phyloP scores from a whole-genome alignment of 1,140 invertebrate species.

The Aphis craccivora region DNA sequence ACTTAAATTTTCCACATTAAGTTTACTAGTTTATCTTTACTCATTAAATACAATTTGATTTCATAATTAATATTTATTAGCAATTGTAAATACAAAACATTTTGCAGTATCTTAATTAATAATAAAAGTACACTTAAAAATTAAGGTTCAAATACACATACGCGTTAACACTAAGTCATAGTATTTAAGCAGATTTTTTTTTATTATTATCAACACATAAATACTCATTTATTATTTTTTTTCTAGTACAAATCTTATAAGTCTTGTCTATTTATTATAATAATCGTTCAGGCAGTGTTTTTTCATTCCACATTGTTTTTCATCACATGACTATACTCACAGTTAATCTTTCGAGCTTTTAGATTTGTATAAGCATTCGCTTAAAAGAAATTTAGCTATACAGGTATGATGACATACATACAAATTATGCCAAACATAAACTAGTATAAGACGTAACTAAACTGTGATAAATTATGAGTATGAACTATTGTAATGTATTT shows the following conservation, averaged over 20 bases:
- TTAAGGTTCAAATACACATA: slow-evolving; percentile 40
- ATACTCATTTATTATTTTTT: slow-evolving; percentile 32
- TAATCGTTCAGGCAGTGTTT: slow-evolving; percentile 32
- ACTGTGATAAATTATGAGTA: slow-evolving; percentile 58
- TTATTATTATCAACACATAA: background rate
- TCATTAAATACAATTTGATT: slow-evolving; percentile 17
- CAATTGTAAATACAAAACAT: slow-evolving; percentile 12
- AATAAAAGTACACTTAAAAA: slow-evolving; percentile 27
- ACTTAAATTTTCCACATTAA: slow-evolving; percentile 5
- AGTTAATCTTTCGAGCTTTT: slow-evolving; percentile 47
- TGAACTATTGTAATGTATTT: slow-evolving; percentile 54
- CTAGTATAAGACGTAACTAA: slow-evolving; percentile 57
- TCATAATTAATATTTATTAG: background rate
- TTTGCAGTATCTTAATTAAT: background rate
- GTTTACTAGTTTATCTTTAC: background rate
- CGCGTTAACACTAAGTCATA: slow-evolving; percentile 55
- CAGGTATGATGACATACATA: slow-evolving; percentile 55
- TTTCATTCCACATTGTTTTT: slow-evolving; percentile 55
- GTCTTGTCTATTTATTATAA: slow-evolving; percentile 28
- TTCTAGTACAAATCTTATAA: slow-evolving; percentile 47
- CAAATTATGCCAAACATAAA: slow-evolving; percentile 55
- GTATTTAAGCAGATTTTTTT: slow-evolving; percentile 34
- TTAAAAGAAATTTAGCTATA: slow-evolving; percentile 54
- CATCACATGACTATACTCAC: slow-evolving; percentile 40
- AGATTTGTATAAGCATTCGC: slow-evolving; percentile 45